Base-by-base conservation (phyloP, 2,113 vertebrate species). In the Mastomys natalensis region DNA sequence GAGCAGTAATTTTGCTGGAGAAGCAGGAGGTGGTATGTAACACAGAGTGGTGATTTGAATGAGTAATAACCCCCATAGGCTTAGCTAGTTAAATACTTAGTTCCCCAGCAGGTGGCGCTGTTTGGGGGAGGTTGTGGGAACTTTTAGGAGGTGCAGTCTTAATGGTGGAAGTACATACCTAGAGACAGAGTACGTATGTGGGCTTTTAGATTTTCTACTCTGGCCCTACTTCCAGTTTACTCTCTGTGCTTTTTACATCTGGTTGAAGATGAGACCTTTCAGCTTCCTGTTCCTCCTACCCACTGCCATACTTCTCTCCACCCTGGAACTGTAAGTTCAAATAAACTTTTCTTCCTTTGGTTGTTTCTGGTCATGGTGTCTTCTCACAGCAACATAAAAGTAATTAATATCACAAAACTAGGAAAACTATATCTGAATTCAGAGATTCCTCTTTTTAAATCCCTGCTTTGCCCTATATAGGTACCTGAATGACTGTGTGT, bases 401-500 rank as follows among this genome's bases (percentile, higher is more conserved):
- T 48, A 29, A 64, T 15, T 19, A 0, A 43, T 40, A 43, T 16
- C 19, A 19, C 31, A 3, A 12, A 24, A 51, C 4, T 64, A 64
- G n/a, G n/a, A 19, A 64, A 9, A 78, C 4, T 45, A 6, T 26
- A 9, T 6, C 45, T 53, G 26, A 6, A 29, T 34, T 58, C 4
- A 10, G 37, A 70, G 66, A n/a, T 70, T 40, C 3, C 24, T 7
- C 16, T 1, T 19, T 45, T 60, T 86, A 43, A 17, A n/a, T 66
- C 21, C 16, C 0, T 6, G 40, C 12, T 43, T n/a, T 89, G n/a
- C 22, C 78, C 10, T 78, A 48, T 40, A 10, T 1, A 58, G 55
- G 37, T 13, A 15, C 17, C 10, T 8, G 37, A 48, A 53, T 15
- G 11, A 1, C 48, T 53, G 8, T 40, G 3, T 0, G 4, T 6